phyloP scores from a whole-genome alignment of 2,797 vertebrate species.

The Spheniscus humboldti region DNA sequence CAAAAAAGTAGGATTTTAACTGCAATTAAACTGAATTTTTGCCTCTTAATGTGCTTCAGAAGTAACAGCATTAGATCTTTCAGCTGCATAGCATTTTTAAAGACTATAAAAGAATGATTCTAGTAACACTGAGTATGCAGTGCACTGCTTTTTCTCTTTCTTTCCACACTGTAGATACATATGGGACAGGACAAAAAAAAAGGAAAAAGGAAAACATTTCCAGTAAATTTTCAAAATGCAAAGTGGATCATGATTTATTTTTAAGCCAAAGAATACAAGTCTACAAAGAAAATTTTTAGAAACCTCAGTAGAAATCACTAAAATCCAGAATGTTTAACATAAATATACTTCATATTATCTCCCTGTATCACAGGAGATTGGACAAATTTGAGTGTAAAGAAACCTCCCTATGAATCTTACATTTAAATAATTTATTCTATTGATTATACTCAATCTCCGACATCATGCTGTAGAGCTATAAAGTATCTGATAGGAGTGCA shows the following conservation, averaged over 20 bases:
- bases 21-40: background rate
- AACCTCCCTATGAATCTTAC: background rate
- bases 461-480: background rate
- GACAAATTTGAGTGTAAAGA: background rate
- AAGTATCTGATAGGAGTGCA: background rate
- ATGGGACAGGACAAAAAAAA: background rate
- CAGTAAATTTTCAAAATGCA: background rate
- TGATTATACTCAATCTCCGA: background rate
- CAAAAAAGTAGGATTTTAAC: background rate
- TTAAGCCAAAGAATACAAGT: background rate
- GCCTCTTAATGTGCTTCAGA: background rate
- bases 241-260: background rate
- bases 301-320: background rate
- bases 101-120: background rate
- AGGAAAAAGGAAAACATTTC: background rate
- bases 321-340: background rate
- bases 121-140: background rate
- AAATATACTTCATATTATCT: background rate
- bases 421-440: conserved; percentile 4
- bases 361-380: background rate
- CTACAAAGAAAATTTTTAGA: background rate
- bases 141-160: background rate
- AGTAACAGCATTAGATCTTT: background rate
- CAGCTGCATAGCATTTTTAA: background rate
- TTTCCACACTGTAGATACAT: background rate